Base-by-base conservation (phyloP, 2,888 invertebrate species). In the Hipparchia sbordonii region DNA sequence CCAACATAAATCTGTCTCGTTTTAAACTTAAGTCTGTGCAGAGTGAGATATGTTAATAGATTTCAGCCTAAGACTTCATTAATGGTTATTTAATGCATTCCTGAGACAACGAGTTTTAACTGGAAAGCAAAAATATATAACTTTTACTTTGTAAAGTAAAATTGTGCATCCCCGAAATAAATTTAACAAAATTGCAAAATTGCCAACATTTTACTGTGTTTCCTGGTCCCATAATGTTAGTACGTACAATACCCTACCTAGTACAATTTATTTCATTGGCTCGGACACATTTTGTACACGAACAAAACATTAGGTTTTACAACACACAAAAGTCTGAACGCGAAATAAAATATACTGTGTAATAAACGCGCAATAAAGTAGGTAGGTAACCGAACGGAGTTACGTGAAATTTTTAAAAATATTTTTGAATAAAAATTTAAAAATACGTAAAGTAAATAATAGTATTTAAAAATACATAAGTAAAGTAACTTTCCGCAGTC, bases 211-310 rank as follows among this genome's bases (percentile, higher is more conserved):
- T 61, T 61, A 60, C 39, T 39, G 45, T 45, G 39, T 61, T 45
- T 61, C 33, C 7, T 8, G 39, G 60, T 7, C 45, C n/a, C 39
- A 7, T 61, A 61, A 61, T 57, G 13, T 23, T 23, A 57, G 23
- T 23, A 23, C 57, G 23, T 23, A 57, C 45, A 67, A 67, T 45
- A 46, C 7, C 23, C 46, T 13, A 56, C 46, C 33, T 23, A 48
- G 56, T 54, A 67, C 23, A 68, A 59, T 68, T 7, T 54, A 9
- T 46, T 48, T 59, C 46, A 23, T 33, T 57, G 46, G 46, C n/a
- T 72, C 63, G n/a, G 60, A 39, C 48, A 51, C 23, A 63, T 63
- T 63, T 63, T 51, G 63, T 51, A 13, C 63, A 63, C 48, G 51
- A 51, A 63, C 51, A 48, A 51, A 63, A 48, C 61, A 61, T 61